These are phyloP conservation scores for Heliornis fulica DNA, from an alignment of 2,113 vertebrate species.

Conservation along the genomic window DNA sequence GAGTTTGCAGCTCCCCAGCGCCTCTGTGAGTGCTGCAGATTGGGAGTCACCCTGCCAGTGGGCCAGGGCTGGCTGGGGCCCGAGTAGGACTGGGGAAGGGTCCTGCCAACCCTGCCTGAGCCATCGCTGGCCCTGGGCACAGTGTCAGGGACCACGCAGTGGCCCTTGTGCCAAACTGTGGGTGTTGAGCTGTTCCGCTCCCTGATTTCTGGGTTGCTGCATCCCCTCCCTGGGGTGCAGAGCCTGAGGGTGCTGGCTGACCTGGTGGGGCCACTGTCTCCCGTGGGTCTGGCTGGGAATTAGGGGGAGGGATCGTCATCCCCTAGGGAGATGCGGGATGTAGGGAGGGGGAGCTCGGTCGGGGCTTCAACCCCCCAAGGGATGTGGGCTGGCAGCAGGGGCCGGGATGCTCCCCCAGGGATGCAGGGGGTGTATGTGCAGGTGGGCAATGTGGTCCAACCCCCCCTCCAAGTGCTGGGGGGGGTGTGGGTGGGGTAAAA, in stretches of 20 bases:
- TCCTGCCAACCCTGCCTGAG: neutral
- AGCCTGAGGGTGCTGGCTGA: neutral
- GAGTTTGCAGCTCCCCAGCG: neutral
- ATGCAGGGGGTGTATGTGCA: too few species aligned
- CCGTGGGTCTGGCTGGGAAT: fast-evolving
- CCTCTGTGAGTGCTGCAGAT: neutral
- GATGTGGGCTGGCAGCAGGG: neutral
- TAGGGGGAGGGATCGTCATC: too few species aligned
- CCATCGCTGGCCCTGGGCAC: fast-evolving
- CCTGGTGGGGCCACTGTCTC: fast-evolving
- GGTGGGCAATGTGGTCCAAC: too few species aligned
- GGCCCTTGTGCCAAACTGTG: neutral
- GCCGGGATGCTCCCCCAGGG: too few species aligned
- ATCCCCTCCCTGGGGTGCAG: neutral
- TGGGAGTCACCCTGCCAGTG: neutral
- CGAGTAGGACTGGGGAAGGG: neutral
- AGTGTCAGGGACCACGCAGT: fast-evolving
- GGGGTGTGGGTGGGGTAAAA: too few species aligned
- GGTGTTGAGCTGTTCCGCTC: neutral
- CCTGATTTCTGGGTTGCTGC: neutral
- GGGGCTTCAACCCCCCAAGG: neutral
- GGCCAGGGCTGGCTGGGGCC: too few species aligned
- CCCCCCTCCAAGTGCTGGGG: too few species aligned
- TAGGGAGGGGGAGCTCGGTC: fast-evolving
- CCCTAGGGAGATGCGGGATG: fast-evolving